A percentile compares a stretch with the other conserved stretches of the same genome.
These are phyloP conservation scores for Drosophila aldrichi DNA, from an alignment of 2,888 invertebrate genomes.

Conservation along the genomic window DNA sequence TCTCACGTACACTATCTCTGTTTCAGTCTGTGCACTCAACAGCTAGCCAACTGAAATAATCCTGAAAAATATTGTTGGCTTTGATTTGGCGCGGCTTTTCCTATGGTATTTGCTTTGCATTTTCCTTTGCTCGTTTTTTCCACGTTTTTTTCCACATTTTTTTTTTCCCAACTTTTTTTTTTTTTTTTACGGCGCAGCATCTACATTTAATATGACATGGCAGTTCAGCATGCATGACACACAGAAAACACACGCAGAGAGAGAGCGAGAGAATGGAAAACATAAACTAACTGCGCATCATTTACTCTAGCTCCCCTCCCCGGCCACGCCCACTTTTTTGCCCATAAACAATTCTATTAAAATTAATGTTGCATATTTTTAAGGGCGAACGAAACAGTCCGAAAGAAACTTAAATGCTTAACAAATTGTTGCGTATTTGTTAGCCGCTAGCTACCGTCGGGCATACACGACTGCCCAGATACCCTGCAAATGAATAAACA, in stretches of 20 bases:
- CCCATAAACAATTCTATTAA: slow-evolving; percentile 80
- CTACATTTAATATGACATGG: slow-evolving; percentile 71
- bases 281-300: slow-evolving; percentile 49
- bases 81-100: slow-evolving; percentile 75
- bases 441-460: slow-evolving; percentile 35
- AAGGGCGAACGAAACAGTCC: slow-evolving; percentile 36
- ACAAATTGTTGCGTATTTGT: slow-evolving; percentile 73
- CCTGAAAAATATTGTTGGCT: slow-evolving; percentile 79
- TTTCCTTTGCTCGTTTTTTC: slow-evolving; percentile 15
- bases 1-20: neutral
- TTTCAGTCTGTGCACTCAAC: slow-evolving; percentile 51
- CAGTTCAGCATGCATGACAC: slow-evolving; percentile 62
- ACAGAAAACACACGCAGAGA: slow-evolving; percentile 18
- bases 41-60: slow-evolving; percentile 77
- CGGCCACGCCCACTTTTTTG: slow-evolving; percentile 12
- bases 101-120: slow-evolving; percentile 20
- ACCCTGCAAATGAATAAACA: slow-evolving; percentile 26
- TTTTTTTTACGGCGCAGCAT: slow-evolving; percentile 37
- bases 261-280: slow-evolving; percentile 6
- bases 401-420: slow-evolving; percentile 63
- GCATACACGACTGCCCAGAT: slow-evolving; percentile 25
- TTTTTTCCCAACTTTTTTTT: slow-evolving; percentile 4
- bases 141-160: slow-evolving; percentile 13
- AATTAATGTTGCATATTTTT: slow-evolving; percentile 79
- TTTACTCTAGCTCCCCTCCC: slow-evolving; percentile 45